Conservation (phyloP, 2,888 invertebrate genomes). For the Napeogenes inachia region DNA sequence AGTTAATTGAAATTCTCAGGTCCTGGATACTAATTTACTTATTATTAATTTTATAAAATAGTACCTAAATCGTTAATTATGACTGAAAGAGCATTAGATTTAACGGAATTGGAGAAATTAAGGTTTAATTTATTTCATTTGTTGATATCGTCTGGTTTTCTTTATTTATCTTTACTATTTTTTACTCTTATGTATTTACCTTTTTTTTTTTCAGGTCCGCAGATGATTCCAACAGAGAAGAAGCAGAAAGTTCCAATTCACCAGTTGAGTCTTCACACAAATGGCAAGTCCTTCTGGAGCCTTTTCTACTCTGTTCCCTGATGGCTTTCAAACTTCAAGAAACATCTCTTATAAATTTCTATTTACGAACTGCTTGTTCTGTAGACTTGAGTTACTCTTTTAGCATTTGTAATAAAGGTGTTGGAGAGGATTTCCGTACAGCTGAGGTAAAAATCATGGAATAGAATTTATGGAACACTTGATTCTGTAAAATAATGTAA, state of each 20-base stretch:
- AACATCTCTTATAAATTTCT: constrained; percentile 85
- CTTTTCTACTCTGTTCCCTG: constrained; percentile 83
- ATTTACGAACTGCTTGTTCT: constrained; percentile 84
- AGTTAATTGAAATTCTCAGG: no score
- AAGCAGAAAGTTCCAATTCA: constrained; percentile 28
- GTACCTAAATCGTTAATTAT: constrained; percentile 36
- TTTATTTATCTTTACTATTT: not conserved
- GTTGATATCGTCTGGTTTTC: constrained; percentile 13
- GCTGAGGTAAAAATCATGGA: constrained; percentile 48
- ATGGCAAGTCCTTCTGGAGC: constrained; percentile 80
- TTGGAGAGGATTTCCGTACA: constrained; percentile 56
- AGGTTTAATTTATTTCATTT: constrained; percentile 42
- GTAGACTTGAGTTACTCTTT: constrained; percentile 81
- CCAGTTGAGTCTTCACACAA: constrained; percentile 37
- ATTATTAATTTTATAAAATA: no score
- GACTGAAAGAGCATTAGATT: constrained; percentile 56
- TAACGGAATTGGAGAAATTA: constrained; percentile 61
- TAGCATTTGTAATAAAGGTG: constrained; percentile 79
- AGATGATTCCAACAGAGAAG: no score
- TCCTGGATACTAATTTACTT: no score
- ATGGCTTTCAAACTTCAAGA: constrained; percentile 76
- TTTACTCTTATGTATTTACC: not conserved
- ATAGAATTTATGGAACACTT: not conserved
- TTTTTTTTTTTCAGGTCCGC: not conserved
- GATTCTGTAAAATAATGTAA: no score